Conservation (phyloP, 2,888 invertebrate genomes). For the Micropterix aruncella region DNA sequence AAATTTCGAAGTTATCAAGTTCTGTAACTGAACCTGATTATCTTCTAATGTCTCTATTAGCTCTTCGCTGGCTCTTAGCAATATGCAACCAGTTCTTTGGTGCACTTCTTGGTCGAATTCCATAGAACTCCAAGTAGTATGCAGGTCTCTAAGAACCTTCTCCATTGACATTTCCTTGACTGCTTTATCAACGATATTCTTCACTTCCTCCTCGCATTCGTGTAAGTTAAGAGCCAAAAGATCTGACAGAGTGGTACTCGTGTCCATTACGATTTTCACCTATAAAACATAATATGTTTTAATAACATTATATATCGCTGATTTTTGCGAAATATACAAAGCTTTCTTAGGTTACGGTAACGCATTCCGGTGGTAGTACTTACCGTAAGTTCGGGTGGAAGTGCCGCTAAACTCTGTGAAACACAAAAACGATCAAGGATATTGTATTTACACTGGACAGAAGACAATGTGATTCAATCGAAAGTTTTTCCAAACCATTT, state of each 20-base stretch:
- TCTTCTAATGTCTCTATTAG: conserved; percentile 94
- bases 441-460: conserved; percentile 13
- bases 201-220: conserved; percentile 94
- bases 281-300: conserved; percentile 22
- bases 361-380: conserved; percentile 30
- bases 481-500: no score
- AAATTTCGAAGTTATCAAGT: conserved; percentile 92
- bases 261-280: conserved; percentile 91
- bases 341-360: conserved; percentile 5
- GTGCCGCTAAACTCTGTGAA: conserved; percentile 70
- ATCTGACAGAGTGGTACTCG: conserved; percentile 83
- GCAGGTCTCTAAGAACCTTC: conserved; percentile 78
- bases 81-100: conserved; percentile 69
- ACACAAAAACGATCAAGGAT: conserved; percentile 23
- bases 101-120: conserved; percentile 87
- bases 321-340: conserved; percentile 8
- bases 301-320: conserved; percentile 7
- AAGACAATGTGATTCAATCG: no score
- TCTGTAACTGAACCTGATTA: conserved; percentile 94
- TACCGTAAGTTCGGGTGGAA: conserved; percentile 68
- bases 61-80: conserved; percentile 86
- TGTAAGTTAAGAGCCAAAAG: conserved; percentile 83
- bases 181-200: conserved; percentile 94
- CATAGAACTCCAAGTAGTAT: conserved; percentile 86
- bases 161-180: conserved; percentile 99